phyloP scores from a whole-genome alignment of 2,797 vertebrate species.

The Sebastes minor region DNA sequence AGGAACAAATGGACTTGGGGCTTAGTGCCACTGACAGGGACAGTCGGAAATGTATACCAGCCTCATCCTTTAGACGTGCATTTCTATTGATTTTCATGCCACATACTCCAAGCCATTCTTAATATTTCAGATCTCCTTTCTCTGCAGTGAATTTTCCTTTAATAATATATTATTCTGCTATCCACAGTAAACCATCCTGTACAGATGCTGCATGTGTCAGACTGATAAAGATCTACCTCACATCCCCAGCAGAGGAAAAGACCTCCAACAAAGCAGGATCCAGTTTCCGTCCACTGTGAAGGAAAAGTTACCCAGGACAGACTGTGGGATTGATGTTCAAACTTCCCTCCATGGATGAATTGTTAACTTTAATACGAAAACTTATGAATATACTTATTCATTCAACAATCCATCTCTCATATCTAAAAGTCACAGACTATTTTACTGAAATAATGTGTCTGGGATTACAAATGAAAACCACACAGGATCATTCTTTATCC shows the following conservation, averaged over 20 bases:
- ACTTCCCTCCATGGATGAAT: constrained; percentile 79
- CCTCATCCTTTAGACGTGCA: background rate
- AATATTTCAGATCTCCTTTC: background rate
- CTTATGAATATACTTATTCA: constrained; percentile 87
- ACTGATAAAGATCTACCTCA: constrained; percentile 38
- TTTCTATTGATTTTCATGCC: background rate
- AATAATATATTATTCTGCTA: background rate
- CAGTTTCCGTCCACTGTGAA: constrained; percentile 33
- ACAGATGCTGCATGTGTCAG: background rate
- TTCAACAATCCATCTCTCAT: constrained; percentile 92
- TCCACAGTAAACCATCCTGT: background rate
- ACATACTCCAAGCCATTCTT: background rate
- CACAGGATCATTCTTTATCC: constrained; percentile 94
- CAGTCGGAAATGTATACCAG: background rate
- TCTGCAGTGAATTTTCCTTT: background rate
- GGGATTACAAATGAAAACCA: constrained; percentile 96
- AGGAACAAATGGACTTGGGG: background rate
- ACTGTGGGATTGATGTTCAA: constrained; percentile 51
- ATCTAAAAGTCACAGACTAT: constrained; percentile 92
- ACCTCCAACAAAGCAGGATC: constrained; percentile 33
- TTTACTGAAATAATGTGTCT: constrained; percentile 95
- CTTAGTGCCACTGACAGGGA: background rate
- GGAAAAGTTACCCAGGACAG: constrained; percentile 32
- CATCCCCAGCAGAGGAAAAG: constrained; percentile 22
- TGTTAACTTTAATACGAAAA: constrained; percentile 88